These are phyloP conservation scores for Pyrocephalus nanus DNA, from an alignment of 2,797 vertebrate species.

Conservation along the genomic window DNA sequence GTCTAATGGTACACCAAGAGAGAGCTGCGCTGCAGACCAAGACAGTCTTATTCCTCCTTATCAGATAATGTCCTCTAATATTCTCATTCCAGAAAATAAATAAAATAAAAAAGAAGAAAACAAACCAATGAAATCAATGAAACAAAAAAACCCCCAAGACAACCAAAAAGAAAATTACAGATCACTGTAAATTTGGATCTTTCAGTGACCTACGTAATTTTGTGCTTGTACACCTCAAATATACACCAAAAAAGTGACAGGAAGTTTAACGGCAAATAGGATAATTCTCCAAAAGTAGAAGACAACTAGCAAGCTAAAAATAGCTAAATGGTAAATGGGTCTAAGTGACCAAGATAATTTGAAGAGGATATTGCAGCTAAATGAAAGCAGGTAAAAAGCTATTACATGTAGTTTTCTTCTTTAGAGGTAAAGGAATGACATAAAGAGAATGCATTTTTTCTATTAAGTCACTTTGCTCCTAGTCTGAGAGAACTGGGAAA, in stretches of 20 bases:
- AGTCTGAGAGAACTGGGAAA: background rate
- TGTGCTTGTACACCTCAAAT: background rate
- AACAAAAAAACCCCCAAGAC: background rate
- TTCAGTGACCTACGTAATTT: background rate
- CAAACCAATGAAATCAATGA: background rate
- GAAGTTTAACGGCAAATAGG: slow-evolving; percentile 1
- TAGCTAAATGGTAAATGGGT: background rate
- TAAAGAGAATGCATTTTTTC: background rate
- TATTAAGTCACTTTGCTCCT: background rate
- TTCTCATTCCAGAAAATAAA: background rate
- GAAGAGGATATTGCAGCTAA: background rate
- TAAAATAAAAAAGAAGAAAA: background rate
- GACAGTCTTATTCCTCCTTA: background rate
- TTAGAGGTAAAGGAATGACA: background rate
- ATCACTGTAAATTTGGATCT: background rate
- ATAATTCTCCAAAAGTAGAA: background rate
- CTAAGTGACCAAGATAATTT: slow-evolving; percentile 7
- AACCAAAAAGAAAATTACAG: background rate
- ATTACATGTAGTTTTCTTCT: background rate
- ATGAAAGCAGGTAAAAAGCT: background rate
- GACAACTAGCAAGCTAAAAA: slow-evolving; percentile 26
- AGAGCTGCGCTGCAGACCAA: background rate
- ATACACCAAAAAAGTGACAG: background rate
- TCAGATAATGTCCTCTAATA: background rate
- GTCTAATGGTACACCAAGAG: background rate